Conservation (phyloP, 64 coral and sea anemone species). For the Pocillopora damicornis region DNA sequence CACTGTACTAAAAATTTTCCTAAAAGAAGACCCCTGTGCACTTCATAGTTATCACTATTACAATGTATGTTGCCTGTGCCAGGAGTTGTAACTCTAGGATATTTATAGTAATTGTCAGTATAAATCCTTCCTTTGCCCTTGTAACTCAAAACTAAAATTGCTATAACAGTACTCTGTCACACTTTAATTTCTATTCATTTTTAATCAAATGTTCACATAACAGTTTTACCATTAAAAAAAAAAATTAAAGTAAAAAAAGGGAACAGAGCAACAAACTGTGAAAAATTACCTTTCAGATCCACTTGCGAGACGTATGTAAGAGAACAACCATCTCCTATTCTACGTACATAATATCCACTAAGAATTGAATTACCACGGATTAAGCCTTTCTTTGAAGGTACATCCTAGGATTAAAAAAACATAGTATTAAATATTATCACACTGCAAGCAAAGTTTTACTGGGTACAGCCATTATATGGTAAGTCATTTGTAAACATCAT, state of each 20-base stretch:
- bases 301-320: conserved; percentile 94
- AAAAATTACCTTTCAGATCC: conserved; percentile 82
- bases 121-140: no score
- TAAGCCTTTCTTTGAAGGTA: conserved; percentile 80
- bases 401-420: conserved; percentile 49
- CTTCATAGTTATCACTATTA: no score
- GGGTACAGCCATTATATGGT: no score
- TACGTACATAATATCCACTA: conserved; percentile 86
- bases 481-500: no score
- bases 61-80: no score
- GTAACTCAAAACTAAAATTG: no score
- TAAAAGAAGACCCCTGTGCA: no score
- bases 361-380: conserved; percentile 89
- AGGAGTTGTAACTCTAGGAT: no score
- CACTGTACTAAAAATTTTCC: no score
- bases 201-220: not conserved
- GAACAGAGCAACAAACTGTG: not conserved
- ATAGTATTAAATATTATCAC: not conserved
- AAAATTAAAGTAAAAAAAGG: not conserved
- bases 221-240: not conserved
- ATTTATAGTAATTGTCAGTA: no score
- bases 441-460: not conserved
- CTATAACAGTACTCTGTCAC: not conserved
- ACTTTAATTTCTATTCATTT: no score
- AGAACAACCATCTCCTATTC: conserved; percentile 58